These are phyloP conservation scores for Actenoides lindsayi DNA, from an alignment of 2,113 vertebrate species.

Conservation along the genomic window DNA sequence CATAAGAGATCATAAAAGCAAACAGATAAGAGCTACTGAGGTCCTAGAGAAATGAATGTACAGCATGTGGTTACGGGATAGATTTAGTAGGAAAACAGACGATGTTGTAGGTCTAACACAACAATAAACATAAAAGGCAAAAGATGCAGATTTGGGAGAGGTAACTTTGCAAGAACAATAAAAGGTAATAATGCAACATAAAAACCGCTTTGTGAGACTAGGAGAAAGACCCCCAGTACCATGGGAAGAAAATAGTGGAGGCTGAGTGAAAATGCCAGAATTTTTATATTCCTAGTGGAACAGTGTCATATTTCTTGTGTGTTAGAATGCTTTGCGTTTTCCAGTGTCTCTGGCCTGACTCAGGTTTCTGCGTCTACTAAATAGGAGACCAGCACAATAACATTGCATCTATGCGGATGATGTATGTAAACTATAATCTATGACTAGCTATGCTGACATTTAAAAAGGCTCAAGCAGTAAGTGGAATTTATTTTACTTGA, in stretches of 20 bases:
- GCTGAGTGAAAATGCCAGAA: background rate
- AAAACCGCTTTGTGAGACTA: background rate
- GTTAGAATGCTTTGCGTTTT: background rate
- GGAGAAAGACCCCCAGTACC: background rate
- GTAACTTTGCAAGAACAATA: constrained; percentile 57
- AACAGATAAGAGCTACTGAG: constrained; percentile 66
- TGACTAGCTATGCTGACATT: constrained; percentile 35
- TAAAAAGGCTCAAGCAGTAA: constrained; percentile 50
- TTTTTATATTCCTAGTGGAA: background rate
- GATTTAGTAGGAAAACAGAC: constrained; percentile 58
- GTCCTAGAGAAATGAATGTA: constrained; percentile 71
- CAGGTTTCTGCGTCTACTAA: background rate
- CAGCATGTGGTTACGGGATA: constrained; percentile 61
- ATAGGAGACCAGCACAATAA: background rate
- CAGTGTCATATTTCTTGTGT: background rate
- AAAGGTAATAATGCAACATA: constrained; percentile 27
- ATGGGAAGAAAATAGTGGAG: background rate
- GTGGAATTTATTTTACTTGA: constrained; percentile 70
- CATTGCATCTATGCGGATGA: background rate
- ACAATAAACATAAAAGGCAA: constrained; percentile 59
- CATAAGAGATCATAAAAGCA: constrained; percentile 72
- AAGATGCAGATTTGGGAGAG: constrained; percentile 61
- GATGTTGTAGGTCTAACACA: constrained; percentile 31
- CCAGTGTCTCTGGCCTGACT: background rate
- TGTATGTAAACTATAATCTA: constrained; percentile 25